phyloP scores from a whole-genome alignment of 2,113 vertebrate genomes.

The Deroptyus accipitrinus region DNA sequence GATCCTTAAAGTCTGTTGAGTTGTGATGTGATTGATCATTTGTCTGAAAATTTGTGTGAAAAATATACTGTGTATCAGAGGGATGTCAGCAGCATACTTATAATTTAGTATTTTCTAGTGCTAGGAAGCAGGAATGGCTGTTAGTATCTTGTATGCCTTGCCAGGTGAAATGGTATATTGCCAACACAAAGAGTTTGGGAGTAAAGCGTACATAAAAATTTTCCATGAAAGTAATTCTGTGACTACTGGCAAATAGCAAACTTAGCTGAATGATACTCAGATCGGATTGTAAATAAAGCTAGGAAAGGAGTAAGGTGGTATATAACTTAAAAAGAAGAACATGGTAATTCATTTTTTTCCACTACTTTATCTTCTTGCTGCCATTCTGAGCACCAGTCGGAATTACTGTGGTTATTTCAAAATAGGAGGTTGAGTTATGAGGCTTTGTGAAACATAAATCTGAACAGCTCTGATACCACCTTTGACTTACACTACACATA shows the following conservation, averaged over 20 bases:
- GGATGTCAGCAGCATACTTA: not conserved
- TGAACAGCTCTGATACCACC: not conserved
- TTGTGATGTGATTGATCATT: constrained; percentile 2
- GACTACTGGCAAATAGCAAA: not conserved
- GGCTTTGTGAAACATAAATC: not conserved
- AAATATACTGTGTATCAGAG: not conserved
- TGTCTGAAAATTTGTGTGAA: constrained; percentile 12
- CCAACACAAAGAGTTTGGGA: not conserved
- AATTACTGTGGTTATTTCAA: not conserved
- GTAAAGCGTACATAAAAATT: not conserved
- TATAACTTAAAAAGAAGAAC: not conserved
- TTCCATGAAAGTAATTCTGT: not conserved
- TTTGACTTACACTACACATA: not conserved
- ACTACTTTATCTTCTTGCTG: constrained; percentile 1
- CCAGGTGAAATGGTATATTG: constrained; percentile 32
- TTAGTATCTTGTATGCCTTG: not conserved
- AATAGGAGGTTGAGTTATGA: not conserved
- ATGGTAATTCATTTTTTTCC: not conserved
- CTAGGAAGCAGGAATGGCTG: not conserved
- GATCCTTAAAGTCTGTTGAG: not conserved
- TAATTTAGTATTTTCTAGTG: not conserved
- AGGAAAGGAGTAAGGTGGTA: not conserved
- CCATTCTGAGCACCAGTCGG: not conserved
- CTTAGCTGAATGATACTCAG: not conserved
- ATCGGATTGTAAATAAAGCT: constrained; percentile 12